Conservation (phyloP, 1,140 invertebrate genomes). For the Dendroctonus ponderosae region DNA sequence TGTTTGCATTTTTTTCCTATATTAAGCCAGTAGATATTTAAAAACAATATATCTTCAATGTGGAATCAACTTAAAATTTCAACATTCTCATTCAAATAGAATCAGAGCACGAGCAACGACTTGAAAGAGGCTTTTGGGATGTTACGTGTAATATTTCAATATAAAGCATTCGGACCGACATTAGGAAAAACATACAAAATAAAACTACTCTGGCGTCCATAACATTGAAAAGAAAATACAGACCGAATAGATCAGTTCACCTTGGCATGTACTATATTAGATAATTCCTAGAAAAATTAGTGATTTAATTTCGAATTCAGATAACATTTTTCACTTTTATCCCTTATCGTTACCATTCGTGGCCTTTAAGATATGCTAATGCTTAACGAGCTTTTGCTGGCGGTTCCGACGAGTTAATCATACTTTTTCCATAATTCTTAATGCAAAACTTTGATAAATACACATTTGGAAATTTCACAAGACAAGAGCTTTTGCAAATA, state of each 20-base stretch:
- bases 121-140: neutral
- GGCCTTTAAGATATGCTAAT: constrained; percentile 1
- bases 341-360: constrained; percentile 10
- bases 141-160: neutral
- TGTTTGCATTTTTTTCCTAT: too few species aligned
- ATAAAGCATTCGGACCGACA: neutral
- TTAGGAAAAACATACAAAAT: neutral
- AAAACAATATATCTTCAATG: too few species aligned
- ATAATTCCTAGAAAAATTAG: neutral
- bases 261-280: neutral
- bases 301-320: neutral
- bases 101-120: neutral
- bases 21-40: too few species aligned
- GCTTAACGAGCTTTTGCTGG: constrained; percentile 7
- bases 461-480: neutral
- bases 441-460: constrained; percentile 1
- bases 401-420: constrained; percentile 5
- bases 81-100: too few species aligned
- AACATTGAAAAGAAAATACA: neutral
- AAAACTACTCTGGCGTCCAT: neutral
- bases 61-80: too few species aligned
- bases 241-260: neutral
- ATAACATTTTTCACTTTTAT: neutral
- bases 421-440: constrained; percentile 9
- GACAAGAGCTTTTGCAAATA: neutral